Conservation (phyloP, 1,140 invertebrate species). For the Plutomurus gul region DNA sequence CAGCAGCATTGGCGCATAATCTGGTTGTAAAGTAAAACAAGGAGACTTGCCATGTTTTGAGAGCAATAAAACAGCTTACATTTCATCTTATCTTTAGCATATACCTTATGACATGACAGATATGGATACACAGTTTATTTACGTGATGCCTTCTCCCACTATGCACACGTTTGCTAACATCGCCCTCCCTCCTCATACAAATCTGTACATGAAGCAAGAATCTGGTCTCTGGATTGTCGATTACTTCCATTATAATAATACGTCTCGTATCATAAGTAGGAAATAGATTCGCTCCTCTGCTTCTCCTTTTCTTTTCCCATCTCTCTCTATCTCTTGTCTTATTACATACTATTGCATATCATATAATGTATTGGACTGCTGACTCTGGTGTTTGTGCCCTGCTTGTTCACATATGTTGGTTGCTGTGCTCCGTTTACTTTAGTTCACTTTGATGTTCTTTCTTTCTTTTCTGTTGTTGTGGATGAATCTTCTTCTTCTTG, state of each 20-base stretch:
- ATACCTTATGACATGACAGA: slow-evolving; percentile 23
- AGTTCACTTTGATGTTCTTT: slow-evolving; percentile 3
- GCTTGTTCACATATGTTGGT: slow-evolving; percentile 20
- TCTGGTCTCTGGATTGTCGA: too few relatives aligned
- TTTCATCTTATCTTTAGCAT: slow-evolving; percentile 31
- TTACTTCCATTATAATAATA: too few relatives aligned
- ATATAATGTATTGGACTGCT: not conserved
- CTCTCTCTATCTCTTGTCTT: not conserved
- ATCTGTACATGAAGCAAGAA: too few relatives aligned
- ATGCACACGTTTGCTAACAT: too few relatives aligned
- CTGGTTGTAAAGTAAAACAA: too few relatives aligned
- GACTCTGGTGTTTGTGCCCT: not conserved
- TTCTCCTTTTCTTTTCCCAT: not conserved
- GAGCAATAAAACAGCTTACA: slow-evolving; percentile 31
- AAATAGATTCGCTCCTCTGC: slow-evolving; percentile 16
- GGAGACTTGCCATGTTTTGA: slow-evolving; percentile 18
- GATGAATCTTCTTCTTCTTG: too few relatives aligned
- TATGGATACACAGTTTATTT: slow-evolving; percentile 29
- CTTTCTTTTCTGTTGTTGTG: too few relatives aligned
- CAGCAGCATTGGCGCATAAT: not conserved
- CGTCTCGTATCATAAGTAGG: too few relatives aligned
- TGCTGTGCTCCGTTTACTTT: slow-evolving; percentile 16
- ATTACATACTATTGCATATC: too few relatives aligned
- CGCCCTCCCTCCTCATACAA: too few relatives aligned
- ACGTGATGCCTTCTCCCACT: slow-evolving; percentile 2